A percentile compares a stretch with the other conserved stretches of the same genome.
Conservation (phyloP, 2,888 invertebrate species). For the Oligia strigilis region DNA sequence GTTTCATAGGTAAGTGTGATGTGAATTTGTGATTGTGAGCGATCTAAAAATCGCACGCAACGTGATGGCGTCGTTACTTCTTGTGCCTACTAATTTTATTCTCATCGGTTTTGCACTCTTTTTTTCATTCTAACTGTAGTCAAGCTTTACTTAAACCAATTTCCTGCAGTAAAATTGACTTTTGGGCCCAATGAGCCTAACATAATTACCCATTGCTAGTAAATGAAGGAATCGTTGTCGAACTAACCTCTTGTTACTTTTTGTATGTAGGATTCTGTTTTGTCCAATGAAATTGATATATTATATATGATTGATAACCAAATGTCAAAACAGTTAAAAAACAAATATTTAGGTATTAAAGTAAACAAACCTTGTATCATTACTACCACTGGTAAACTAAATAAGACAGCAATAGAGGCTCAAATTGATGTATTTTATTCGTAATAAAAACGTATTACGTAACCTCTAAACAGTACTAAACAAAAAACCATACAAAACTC, state of each 20-base stretch:
- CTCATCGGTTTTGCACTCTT: neutral
- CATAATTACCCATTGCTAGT: neutral
- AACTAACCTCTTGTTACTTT: constrained; percentile 23
- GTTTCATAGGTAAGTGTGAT: constrained; percentile 75
- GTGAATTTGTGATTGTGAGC: constrained; percentile 33
- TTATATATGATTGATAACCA: too few relatives aligned
- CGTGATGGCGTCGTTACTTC: constrained; percentile 51
- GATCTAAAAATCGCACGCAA: constrained; percentile 10
- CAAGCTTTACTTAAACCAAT: neutral
- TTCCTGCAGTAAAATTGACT: neutral
- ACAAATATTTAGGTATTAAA: neutral
- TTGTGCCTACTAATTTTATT: constrained; percentile 8
- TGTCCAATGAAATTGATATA: neutral
- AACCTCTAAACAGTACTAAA: neutral
- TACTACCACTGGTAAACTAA: neutral
- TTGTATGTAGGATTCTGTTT: neutral
- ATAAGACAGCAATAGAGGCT: neutral
- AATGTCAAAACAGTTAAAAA: neutral
- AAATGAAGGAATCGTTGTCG: neutral
- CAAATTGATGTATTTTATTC: neutral
- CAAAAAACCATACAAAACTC: neutral
- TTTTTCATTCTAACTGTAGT: neutral
- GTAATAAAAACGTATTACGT: neutral
- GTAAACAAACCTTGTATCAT: neutral
- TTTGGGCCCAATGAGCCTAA: neutral